Conservation (phyloP, 2,888 invertebrate genomes). For the Drosophila leonis region DNA sequence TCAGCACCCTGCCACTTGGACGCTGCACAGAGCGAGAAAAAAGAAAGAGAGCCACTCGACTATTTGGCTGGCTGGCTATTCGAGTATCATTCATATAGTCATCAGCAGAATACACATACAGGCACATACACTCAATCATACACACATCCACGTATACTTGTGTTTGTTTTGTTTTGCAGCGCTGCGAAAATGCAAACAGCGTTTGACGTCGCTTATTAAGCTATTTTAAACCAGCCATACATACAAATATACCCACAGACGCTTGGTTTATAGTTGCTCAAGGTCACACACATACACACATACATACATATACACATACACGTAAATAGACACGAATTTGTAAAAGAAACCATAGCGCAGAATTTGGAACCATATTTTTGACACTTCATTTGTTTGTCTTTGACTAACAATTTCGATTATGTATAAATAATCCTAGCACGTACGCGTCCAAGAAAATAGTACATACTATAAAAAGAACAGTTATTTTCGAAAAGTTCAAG, state of each 20-base stretch:
- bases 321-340: conserved; percentile 18
- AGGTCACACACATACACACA: conserved; percentile 37
- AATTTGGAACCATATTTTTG: conserved; percentile 68
- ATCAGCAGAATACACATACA: conserved; percentile 31
- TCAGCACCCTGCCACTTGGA: conserved; percentile 28
- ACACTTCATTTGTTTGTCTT: conserved; percentile 75
- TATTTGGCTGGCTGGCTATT: conserved; percentile 41
- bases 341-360: conserved; percentile 56
- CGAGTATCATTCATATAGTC: conserved; percentile 61
- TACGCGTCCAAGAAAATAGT: conserved; percentile 20
- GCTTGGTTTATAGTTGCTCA: conserved; percentile 44
- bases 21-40: conserved; percentile 1
- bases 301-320: conserved; percentile 11
- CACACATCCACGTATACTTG: conserved; percentile 24
- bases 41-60: conserved; percentile 35
- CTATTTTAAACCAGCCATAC: conserved; percentile 63
- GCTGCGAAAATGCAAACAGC: conserved; percentile 64
- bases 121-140: background rate
- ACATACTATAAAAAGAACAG: conserved; percentile 10
- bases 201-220: conserved; percentile 60
- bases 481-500: background rate
- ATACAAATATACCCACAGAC: conserved; percentile 9
- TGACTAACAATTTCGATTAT: conserved; percentile 69
- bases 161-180: conserved; percentile 54
- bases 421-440: conserved; percentile 35